Conservation (phyloP, 2,113 vertebrate genomes). For the Cyphomyrus plagiostoma region DNA sequence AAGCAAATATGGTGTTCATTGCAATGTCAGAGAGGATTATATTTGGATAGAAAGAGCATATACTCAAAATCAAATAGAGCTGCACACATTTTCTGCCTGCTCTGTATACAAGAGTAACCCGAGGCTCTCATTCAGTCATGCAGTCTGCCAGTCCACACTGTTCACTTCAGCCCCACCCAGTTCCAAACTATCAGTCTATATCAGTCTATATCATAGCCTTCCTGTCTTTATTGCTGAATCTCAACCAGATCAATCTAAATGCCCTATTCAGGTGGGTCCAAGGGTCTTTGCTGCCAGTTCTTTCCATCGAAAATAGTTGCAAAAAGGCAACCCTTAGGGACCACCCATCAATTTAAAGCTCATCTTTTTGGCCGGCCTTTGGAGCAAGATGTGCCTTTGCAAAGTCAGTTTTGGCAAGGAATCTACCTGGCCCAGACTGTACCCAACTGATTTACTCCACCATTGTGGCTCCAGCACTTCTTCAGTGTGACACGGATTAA, state of each 20-base stretch:
- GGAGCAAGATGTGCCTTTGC: not conserved
- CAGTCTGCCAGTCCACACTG: not conserved
- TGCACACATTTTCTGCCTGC: not conserved
- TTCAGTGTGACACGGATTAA: not conserved
- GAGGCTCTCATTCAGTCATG: not conserved
- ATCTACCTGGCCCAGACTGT: not conserved
- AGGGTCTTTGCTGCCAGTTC: not conserved
- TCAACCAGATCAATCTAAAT: conserved; percentile 14
- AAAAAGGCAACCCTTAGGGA: not conserved
- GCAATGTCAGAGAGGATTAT: conserved; percentile 8
- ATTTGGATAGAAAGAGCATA: not conserved
- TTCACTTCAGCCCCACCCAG: not conserved
- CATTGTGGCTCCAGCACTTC: not conserved
- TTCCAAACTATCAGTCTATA: not conserved
- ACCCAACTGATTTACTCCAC: not conserved
- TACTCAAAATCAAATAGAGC: not conserved
- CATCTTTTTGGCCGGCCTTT: not conserved
- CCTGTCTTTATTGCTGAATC: not conserved
- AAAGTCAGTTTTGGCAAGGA: not conserved
- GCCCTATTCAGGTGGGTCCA: not conserved
- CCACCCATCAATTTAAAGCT: conserved; percentile 5
- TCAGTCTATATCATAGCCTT: not conserved
- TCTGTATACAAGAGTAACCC: not conserved
- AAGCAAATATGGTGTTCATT: not conserved
- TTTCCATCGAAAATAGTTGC: not conserved